Evolutionary conservation across 2,797 vertebrate genomes (phyloP).

Genomic region (Oceanodroma leucorhoa): DNA sequence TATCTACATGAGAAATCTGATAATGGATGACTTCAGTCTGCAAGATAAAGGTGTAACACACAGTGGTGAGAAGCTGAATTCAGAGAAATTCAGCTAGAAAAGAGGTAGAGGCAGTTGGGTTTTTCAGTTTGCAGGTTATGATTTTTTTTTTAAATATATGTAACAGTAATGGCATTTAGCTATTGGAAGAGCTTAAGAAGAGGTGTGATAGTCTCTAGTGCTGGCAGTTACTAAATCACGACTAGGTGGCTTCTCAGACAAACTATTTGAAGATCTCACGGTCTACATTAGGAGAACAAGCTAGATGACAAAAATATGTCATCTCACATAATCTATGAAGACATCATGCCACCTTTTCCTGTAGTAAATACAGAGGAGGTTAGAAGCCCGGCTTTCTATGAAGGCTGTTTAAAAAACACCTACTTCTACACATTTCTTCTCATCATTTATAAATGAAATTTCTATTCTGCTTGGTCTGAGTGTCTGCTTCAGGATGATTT

Average conservation of each 20-base stretch:
- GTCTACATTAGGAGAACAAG: slow-evolving; percentile 24
- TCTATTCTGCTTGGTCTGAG: neutral
- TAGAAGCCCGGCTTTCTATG: neutral
- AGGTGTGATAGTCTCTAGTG: slow-evolving; percentile 20
- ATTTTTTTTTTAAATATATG: neutral
- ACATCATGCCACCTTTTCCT: neutral
- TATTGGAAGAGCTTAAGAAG: slow-evolving; percentile 19
- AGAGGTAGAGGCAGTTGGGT: neutral
- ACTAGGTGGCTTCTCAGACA: slow-evolving; percentile 25
- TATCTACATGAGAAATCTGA: slow-evolving; percentile 1
- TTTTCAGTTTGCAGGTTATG: neutral
- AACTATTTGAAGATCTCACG: slow-evolving; percentile 27
- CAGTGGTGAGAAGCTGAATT: neutral
- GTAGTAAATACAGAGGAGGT: slow-evolving; percentile 20
- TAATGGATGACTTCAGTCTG: neutral
- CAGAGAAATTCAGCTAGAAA: neutral
- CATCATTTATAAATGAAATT: neutral
- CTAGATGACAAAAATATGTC: slow-evolving; percentile 12
- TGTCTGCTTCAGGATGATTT: neutral
- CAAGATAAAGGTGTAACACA: slow-evolving; percentile 9
- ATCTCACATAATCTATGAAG: slow-evolving; percentile 21
- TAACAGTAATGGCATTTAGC: slow-evolving; percentile 20
- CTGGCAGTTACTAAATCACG: slow-evolving; percentile 27
- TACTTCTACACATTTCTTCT: neutral
- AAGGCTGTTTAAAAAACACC: neutral